phyloP scores from a whole-genome alignment of 2,888 invertebrate genomes.

The Petrolisthes manimaculis region DNA sequence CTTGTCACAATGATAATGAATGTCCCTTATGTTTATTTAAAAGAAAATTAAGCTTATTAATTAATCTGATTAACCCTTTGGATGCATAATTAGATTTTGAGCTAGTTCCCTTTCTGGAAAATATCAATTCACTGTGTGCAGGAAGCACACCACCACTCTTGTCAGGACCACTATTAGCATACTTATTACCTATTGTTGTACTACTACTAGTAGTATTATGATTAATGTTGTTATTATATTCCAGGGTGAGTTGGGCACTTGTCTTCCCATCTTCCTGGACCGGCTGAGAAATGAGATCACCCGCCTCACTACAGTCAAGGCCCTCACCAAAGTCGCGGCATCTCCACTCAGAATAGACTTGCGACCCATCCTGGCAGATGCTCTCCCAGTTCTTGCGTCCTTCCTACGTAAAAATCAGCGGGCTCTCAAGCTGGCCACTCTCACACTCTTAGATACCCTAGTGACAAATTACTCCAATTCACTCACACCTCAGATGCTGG shows the following conservation, averaged over 20 bases:
- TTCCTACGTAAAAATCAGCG: constrained; percentile 97
- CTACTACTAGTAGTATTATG: neutral
- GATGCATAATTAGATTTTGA: too few relatives aligned
- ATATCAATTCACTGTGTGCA: too few relatives aligned
- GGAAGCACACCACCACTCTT: too few relatives aligned
- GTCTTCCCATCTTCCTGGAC: constrained; percentile 95
- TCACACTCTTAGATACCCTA: constrained; percentile 89
- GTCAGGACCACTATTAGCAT: too few relatives aligned
- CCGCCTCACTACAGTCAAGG: constrained; percentile 94
- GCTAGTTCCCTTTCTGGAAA: too few relatives aligned
- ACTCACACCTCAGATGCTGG: constrained; percentile 80
- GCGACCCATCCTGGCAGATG: constrained; percentile 85
- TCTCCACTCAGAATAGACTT: constrained; percentile 89
- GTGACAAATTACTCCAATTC: constrained; percentile 86
- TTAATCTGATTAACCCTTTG: too few relatives aligned
- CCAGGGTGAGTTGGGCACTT: constrained; percentile 81
- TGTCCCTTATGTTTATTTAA: too few relatives aligned
- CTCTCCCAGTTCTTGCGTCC: constrained; percentile 90
- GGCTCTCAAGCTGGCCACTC: constrained; percentile 89
- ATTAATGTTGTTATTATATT: constrained; percentile 15
- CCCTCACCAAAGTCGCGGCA: constrained; percentile 92
- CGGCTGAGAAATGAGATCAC: constrained; percentile 97
- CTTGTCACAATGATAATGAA: neutral
- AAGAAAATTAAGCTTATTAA: too few relatives aligned
- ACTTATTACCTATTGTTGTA: neutral